phyloP scores from a whole-genome alignment of 1,140 invertebrate species.

The Formica exsecta region DNA sequence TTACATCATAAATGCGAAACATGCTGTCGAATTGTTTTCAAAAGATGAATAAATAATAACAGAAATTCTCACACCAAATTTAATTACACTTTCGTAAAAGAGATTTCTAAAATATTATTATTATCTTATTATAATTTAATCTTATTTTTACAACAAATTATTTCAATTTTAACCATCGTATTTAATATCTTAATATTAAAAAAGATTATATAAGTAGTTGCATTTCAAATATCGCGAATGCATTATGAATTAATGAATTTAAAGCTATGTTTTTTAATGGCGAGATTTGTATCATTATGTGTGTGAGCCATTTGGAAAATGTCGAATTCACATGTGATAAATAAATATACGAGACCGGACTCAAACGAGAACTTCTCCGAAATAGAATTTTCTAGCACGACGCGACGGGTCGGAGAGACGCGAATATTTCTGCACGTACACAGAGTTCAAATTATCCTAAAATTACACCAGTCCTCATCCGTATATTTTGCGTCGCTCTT shows the following conservation, averaged over 20 bases:
- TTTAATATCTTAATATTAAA: background rate
- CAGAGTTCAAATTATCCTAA: conserved; percentile 60
- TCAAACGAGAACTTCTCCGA: conserved; percentile 26
- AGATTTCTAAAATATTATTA: background rate
- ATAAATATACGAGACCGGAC: conserved; percentile 25
- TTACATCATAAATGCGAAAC: too few relatives aligned
- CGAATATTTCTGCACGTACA: conserved; percentile 54
- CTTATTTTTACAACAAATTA: background rate
- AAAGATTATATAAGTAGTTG: background rate
- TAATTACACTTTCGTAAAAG: background rate
- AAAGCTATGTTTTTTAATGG: conserved; percentile 19
- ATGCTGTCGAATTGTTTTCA: background rate
- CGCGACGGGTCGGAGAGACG: conserved; percentile 40
- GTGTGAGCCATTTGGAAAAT: conserved; percentile 30
- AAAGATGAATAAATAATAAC: background rate
- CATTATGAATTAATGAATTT: conserved; percentile 8
- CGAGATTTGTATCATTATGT: conserved; percentile 8
- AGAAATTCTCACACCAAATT: background rate
- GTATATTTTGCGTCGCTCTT: conserved; percentile 36
- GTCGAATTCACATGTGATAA: conserved; percentile 51
- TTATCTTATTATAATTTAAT: background rate
- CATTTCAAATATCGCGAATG: background rate
- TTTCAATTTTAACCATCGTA: background rate
- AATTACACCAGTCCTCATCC: conserved; percentile 54
- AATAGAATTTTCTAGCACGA: conserved; percentile 59